Evolutionary conservation across 2,888 invertebrate genomes (phyloP).

Genomic region (Tinea semifulvella): DNA sequence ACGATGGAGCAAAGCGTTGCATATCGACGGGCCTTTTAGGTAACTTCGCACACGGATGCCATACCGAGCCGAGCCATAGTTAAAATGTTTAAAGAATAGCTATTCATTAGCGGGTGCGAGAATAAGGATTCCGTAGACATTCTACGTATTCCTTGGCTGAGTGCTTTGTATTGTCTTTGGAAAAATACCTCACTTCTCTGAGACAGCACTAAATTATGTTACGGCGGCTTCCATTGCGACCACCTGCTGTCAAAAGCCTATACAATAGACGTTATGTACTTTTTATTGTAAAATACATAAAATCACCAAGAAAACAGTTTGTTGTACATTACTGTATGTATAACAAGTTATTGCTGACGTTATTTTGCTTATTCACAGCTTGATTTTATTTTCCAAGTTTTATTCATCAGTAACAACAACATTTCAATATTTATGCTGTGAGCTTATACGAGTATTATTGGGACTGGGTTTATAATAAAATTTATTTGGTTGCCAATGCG

Average conservation of each 20-base stretch:
- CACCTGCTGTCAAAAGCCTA: constrained; percentile 6
- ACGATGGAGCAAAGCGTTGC: constrained; percentile 59
- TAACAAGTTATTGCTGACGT: too few relatives aligned
- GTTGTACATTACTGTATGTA: too few relatives aligned
- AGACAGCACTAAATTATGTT: constrained; percentile 56
- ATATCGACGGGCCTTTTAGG: constrained; percentile 62
- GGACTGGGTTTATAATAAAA: too few relatives aligned
- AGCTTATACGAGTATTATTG: too few relatives aligned
- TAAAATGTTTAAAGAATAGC: constrained; percentile 66
- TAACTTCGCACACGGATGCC: constrained; percentile 63
- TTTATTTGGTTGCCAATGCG: too few relatives aligned
- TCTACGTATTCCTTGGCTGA: constrained; percentile 58
- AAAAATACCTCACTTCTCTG: constrained; percentile 50
- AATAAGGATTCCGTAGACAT: constrained; percentile 63
- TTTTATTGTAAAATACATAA: too few relatives aligned
- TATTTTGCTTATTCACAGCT: too few relatives aligned
- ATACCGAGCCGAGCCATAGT: constrained; percentile 63
- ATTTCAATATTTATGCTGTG: too few relatives aligned
- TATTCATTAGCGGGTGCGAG: constrained; percentile 67
- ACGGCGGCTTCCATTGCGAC: constrained; percentile 20
- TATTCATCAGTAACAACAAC: too few relatives aligned
- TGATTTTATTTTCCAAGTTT: too few relatives aligned
- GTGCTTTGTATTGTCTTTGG: constrained; percentile 60
- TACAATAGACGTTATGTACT: too few relatives aligned
- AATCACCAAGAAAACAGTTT: too few relatives aligned